Conservation (phyloP, 92 coral and sea anemone species). For the Epizoanthus illoricatus region DNA sequence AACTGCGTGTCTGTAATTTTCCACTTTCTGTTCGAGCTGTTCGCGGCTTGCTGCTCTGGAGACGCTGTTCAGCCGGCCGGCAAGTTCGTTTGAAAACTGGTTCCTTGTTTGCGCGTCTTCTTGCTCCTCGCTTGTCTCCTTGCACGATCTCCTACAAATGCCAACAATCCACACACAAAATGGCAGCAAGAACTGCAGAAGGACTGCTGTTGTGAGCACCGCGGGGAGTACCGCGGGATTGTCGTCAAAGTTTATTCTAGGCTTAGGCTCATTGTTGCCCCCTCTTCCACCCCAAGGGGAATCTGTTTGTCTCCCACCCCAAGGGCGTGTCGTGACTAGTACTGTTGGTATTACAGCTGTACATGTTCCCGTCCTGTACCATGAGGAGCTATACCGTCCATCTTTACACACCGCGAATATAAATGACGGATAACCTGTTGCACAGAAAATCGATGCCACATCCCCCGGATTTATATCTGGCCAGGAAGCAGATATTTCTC, state of each 20-base stretch:
- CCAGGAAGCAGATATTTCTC: conserved; percentile 11
- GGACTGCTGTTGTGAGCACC: conserved; percentile 48
- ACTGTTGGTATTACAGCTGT: not conserved
- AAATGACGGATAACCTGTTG: conserved; percentile 36
- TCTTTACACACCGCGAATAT: conserved; percentile 53
- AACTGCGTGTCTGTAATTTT: conserved; percentile 58
- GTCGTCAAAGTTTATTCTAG: conserved; percentile 63
- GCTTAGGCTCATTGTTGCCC: not conserved
- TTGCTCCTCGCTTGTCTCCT: conserved; percentile 45
- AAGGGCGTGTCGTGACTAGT: conserved; percentile 3
- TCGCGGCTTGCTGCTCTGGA: conserved; percentile 62
- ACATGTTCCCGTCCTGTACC: conserved; percentile 49
- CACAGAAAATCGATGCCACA: conserved; percentile 57
- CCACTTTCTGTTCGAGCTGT: conserved; percentile 63
- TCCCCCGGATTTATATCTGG: conserved; percentile 52
- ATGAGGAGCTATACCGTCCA: not conserved
- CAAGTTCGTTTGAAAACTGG: conserved; percentile 52
- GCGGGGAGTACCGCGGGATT: conserved; percentile 56
- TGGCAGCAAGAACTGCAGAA: conserved; percentile 58
- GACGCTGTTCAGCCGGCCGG: conserved; percentile 53
- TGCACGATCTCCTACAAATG: conserved; percentile 40
- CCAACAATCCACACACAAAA: conserved; percentile 49
- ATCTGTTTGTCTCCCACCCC: conserved; percentile 10
- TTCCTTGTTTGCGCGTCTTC: conserved; percentile 54
- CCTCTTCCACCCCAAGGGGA: conserved; percentile 30